Percentiles rank a stretch among this genome's conserved stretches.
Evolutionary conservation across 2,797 vertebrate genomes (phyloP).

Genomic region (Helostoma temminkii): DNA sequence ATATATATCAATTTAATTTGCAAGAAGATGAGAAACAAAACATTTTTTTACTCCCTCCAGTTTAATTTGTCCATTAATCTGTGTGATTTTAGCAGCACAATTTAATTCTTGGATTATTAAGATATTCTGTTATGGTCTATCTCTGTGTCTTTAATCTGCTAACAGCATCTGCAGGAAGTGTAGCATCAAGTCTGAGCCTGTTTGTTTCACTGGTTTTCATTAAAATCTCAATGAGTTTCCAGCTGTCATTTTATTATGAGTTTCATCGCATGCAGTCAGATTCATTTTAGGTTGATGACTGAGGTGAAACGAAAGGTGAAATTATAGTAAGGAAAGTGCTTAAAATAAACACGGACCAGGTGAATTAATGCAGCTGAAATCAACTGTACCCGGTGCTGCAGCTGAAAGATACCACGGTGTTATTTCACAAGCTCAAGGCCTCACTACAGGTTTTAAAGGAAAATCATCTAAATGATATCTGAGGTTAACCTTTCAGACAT

Average conservation of each 20-base stretch:
- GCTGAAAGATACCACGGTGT: not conserved
- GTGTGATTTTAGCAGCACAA: not conserved
- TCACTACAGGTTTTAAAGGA: not conserved
- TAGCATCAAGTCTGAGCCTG: not conserved
- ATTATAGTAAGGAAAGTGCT: not conserved
- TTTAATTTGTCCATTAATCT: slow-evolving; percentile 9
- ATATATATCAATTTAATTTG: not conserved
- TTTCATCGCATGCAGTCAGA: not conserved
- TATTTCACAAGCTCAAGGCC: not conserved
- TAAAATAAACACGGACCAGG: not conserved
- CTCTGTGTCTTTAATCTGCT: not conserved
- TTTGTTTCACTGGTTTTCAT: slow-evolving; percentile 1
- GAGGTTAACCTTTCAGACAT: not conserved
- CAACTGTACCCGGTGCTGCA: not conserved
- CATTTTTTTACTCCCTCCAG: not conserved
- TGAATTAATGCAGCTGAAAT: not conserved
- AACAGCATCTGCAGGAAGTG: not conserved
- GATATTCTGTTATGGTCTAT: not conserved
- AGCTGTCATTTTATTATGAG: not conserved
- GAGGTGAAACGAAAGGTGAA: not conserved
- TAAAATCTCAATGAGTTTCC: not conserved
- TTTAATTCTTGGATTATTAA: not conserved
- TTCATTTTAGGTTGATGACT: not conserved
- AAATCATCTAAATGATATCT: not conserved
- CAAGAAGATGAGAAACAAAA: not conserved